Evolutionary conservation across 2,888 invertebrate genomes (phyloP).

Genomic region (Seira musarum): DNA sequence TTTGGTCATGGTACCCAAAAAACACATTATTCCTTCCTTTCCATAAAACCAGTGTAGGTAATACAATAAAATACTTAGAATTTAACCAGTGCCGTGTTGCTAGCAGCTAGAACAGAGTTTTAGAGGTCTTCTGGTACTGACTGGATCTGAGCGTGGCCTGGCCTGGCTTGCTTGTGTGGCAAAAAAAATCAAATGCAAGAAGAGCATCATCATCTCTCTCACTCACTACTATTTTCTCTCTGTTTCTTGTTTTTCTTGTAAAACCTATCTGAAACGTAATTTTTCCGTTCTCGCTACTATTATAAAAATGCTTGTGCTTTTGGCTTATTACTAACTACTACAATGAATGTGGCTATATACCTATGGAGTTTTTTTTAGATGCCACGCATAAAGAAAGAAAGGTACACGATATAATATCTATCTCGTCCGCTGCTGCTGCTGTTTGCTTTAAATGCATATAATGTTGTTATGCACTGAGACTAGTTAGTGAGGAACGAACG

Average conservation of each 20-base stretch:
- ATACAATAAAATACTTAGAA: neutral
- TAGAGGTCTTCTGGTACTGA: neutral
- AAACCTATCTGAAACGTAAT: constrained; percentile 30
- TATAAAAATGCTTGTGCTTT: too few species aligned
- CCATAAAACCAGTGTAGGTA: constrained; percentile 32
- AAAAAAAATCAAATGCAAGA: constrained; percentile 9
- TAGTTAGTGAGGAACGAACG: too few species aligned
- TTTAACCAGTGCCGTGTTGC: neutral
- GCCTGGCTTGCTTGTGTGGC: neutral
- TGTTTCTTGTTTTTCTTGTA: constrained; percentile 43
- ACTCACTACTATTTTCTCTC: constrained; percentile 15
- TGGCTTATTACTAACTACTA: too few species aligned
- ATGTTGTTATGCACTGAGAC: constrained; percentile 39
- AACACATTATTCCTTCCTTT: constrained; percentile 46
- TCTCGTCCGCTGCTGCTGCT: too few species aligned
- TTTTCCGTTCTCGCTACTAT: constrained; percentile 37
- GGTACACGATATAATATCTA: neutral
- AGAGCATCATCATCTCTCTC: constrained; percentile 16
- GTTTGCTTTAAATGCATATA: constrained; percentile 33
- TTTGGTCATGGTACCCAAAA: constrained; percentile 54
- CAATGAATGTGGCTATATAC: constrained; percentile 9
- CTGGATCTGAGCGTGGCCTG: neutral
- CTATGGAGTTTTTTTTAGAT: constrained; percentile 10
- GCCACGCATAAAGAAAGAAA: constrained; percentile 13
- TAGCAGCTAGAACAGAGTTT: neutral